Evolutionary conservation across 2,797 vertebrate genomes (phyloP), one percentile per base, ranked within the genome.

Genomic region (Serranus cabrilla): DNA sequence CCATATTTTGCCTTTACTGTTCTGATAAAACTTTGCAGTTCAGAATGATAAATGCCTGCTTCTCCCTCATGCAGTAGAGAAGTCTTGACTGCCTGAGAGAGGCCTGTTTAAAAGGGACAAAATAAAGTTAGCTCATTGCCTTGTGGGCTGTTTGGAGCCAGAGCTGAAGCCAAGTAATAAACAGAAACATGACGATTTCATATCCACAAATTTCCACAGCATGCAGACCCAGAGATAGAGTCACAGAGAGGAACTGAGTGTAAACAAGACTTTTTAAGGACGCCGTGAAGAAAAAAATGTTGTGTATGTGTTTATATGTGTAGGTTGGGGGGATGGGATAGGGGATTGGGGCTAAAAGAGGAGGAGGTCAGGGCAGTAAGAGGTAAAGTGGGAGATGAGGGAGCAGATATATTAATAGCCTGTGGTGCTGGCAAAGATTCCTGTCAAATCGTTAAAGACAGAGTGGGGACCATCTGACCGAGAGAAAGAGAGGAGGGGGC

Each of bases 391-490:
- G 64, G 49, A 71, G 69, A 79, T 77, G 59, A 81, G 63, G 59
- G 68, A 70, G 67, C 69, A 62, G 37, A 61, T 70, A 31, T 92
- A 93, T 92, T 92, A 88, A 88, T 91, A 93, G 82, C 69, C 65
- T 25, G 25, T 60, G 61, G 62, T 46, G 72, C 76, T 90, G 87
- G 77, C 72, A 84, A 77, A 66, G 78, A 86, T 83, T 89, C 67
- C 69, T 84, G 89, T 89, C 76, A 87, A 91, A 92, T 87, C 59
- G 42, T 90, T 89, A 88, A 84, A 87, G 80, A 85, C 71, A 43
- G 74, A 78, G 65, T 42, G 58, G 63, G 55, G 71, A 82, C 76
- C 81, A 86, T 80, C 85, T 88, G 86, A 90, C 84, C 31, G 20
- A 57, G 78, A 73, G 57, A 81, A 82, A 84, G 64, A 65, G 82